These are phyloP conservation scores for Dipus sagitta DNA, from an alignment of 2,797 vertebrate species.

Conservation along the genomic window DNA sequence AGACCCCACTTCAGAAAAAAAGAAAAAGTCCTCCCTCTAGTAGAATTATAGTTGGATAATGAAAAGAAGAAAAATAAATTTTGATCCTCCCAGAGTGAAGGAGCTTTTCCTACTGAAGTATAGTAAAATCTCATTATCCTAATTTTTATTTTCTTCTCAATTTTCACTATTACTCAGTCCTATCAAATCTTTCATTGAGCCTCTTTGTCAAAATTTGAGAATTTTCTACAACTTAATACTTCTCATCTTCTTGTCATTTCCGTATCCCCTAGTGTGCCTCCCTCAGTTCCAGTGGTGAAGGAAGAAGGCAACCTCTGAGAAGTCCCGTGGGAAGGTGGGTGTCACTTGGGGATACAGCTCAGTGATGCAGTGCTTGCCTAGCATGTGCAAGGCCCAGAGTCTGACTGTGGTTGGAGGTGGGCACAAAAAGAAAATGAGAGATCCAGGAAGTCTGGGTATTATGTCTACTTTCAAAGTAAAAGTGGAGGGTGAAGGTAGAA, in stretches of 20 bases:
- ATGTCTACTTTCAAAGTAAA: constrained; percentile 18
- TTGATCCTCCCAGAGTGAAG: background rate
- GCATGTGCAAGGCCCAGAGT: background rate
- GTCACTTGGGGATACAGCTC: constrained; percentile 14
- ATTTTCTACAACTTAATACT: constrained; percentile 58
- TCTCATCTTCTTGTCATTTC: constrained; percentile 11
- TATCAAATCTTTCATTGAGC: constrained; percentile 43
- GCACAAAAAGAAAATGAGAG: constrained; percentile 29
- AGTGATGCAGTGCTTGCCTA: background rate
- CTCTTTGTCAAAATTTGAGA: constrained; percentile 20
- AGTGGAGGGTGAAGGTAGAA: background rate
- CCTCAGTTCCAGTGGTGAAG: constrained; percentile 16
- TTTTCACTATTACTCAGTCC: constrained; percentile 35
- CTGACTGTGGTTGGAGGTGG: background rate
- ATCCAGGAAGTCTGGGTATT: background rate
- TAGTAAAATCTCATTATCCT: constrained; percentile 49
- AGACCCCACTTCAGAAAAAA: constrained; percentile 3
- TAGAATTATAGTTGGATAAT: constrained; percentile 27
- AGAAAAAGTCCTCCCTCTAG: background rate
- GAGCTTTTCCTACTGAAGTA: constrained; percentile 47
- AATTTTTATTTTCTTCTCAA: constrained; percentile 57
- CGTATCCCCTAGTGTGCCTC: background rate
- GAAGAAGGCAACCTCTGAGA: constrained; percentile 33
- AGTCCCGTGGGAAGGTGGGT: background rate
- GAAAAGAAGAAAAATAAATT: constrained; percentile 45